A percentile compares a stretch with the other conserved stretches of the same genome.
Conservation (phyloP, 2,888 invertebrate genomes). For the Tridacna gigas region DNA sequence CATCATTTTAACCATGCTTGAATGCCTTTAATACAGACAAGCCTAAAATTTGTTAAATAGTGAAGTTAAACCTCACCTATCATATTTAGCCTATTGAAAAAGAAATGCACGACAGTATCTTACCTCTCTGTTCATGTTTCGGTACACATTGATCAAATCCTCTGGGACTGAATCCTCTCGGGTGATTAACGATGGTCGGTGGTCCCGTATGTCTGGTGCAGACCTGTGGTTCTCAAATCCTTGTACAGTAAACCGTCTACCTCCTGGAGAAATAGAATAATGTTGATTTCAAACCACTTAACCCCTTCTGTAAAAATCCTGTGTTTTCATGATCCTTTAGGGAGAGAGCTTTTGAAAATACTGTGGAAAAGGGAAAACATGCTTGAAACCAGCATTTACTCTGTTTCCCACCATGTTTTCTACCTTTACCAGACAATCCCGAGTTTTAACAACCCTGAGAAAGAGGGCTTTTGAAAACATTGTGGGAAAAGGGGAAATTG, state of each 20-base stretch:
- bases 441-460: not conserved
- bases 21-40: too few relatives aligned
- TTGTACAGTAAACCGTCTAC: conserved; percentile 75
- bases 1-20: too few relatives aligned
- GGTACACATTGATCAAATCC: conserved; percentile 76
- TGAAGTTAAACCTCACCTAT: too few relatives aligned
- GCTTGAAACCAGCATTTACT: not conserved
- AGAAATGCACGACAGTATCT: not conserved
- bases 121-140: conserved; percentile 80
- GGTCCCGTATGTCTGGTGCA: conserved; percentile 72
- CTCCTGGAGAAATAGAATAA: conserved; percentile 51
- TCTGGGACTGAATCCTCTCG: conserved; percentile 67
- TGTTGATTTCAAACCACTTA: not conserved
- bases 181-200: conserved; percentile 64
- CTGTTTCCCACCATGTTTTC: too few relatives aligned
- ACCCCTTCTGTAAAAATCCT: not conserved
- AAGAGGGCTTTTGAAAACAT: not conserved
- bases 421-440: too few relatives aligned
- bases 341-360: not conserved
- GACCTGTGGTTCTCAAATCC: conserved; percentile 69
- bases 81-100: not conserved
- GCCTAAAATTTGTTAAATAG: too few relatives aligned
- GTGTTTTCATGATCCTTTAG: too few relatives aligned
- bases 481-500: too few relatives aligned
- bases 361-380: not conserved